Conservation (phyloP, 2,113 vertebrate genomes). For the Empidonax traillii region DNA sequence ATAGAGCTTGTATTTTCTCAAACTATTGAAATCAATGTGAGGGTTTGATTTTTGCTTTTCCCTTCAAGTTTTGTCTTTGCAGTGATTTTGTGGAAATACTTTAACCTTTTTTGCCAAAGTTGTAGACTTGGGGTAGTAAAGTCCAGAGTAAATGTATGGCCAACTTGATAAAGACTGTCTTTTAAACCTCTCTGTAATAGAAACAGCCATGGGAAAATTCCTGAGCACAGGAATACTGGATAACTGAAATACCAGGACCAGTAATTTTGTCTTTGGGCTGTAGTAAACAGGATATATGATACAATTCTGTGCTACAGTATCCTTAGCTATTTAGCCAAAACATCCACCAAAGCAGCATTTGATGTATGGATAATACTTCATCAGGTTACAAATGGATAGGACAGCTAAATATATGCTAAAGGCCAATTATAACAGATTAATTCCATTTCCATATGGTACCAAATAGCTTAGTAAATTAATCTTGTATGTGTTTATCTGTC, state of each 20-base stretch:
- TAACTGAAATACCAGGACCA: slow-evolving; percentile 51
- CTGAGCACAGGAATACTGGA: slow-evolving; percentile 15
- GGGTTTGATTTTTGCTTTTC: neutral
- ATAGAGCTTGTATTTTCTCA: neutral
- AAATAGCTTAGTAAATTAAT: slow-evolving; percentile 4
- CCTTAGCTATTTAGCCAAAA: slow-evolving; percentile 61
- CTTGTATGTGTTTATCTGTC: neutral
- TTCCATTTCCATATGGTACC: slow-evolving; percentile 22
- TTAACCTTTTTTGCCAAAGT: neutral
- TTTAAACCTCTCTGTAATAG: neutral
- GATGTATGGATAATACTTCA: slow-evolving; percentile 41
- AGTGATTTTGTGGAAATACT: neutral
- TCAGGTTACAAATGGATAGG: slow-evolving; percentile 54
- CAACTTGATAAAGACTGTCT: neutral
- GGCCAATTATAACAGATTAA: slow-evolving; percentile 21
- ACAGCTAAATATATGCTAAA: slow-evolving; percentile 51
- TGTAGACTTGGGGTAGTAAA: neutral
- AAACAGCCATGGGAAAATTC: slow-evolving; percentile 64
- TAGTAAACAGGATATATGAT: slow-evolving; percentile 50
- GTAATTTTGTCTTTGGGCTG: slow-evolving; percentile 50
- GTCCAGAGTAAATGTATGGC: neutral
- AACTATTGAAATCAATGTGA: neutral
- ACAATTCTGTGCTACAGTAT: slow-evolving; percentile 35
- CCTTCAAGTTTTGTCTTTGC: neutral
- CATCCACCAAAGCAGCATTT: slow-evolving; percentile 33